Conservation (phyloP, 2,888 invertebrate species). For the Apamea sordens region DNA sequence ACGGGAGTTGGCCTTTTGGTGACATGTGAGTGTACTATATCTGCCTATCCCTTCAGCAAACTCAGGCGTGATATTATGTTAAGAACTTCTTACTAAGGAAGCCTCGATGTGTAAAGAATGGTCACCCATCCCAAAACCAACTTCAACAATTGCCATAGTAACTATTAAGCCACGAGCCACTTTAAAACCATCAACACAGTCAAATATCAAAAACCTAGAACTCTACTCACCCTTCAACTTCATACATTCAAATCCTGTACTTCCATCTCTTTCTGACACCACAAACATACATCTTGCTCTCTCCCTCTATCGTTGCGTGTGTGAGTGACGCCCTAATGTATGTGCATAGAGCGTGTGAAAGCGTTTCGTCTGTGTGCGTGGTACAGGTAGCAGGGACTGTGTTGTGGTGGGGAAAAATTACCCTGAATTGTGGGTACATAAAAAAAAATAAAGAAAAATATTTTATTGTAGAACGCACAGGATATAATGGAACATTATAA, state of each 20-base stretch:
- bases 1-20: too few relatives aligned
- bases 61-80: neutral
- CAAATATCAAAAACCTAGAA: conserved; percentile 40
- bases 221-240: conserved; percentile 46
- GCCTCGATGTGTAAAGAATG: neutral
- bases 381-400: conserved; percentile 72
- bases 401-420: conserved; percentile 43
- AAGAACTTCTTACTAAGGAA: too few relatives aligned
- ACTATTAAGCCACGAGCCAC: conserved; percentile 4
- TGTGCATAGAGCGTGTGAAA: conserved; percentile 73
- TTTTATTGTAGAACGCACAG: neutral
- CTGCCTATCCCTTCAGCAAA: neutral
- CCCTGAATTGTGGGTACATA: conserved; percentile 49
- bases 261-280: conserved; percentile 33
- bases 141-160: neutral
- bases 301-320: conserved; percentile 54
- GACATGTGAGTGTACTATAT: neutral
- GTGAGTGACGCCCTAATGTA: conserved; percentile 73
- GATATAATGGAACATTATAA: neutral
- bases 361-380: conserved; percentile 74
- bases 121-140: conserved; percentile 14
- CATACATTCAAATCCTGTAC: conserved; percentile 56
- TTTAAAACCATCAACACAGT: conserved; percentile 8
- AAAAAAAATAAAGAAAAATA: neutral
- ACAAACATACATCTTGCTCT: neutral